A percentile compares a stretch with the other conserved stretches of the same genome.
These are phyloP conservation scores for Nipponia nippon DNA, from an alignment of 2,113 vertebrate genomes.

Conservation along the genomic window DNA sequence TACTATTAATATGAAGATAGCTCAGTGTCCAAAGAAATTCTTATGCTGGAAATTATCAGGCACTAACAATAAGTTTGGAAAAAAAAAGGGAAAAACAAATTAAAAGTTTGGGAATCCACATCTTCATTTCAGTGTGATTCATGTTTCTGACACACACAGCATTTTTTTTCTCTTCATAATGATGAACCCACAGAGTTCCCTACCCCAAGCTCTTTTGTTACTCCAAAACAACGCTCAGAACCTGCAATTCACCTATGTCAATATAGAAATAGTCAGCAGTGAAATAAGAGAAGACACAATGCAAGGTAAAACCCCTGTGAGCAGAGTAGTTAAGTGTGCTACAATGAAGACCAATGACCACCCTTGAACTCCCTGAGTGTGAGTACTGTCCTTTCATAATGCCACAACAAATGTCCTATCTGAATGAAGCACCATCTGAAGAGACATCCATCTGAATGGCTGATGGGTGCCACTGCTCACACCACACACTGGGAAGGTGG, in stretches of 20 bases:
- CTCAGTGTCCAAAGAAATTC: not conserved
- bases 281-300: not conserved
- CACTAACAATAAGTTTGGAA: not conserved
- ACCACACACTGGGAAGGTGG: not conserved
- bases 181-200: not conserved
- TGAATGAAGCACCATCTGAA: not conserved
- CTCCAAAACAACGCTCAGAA: not conserved
- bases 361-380: not conserved
- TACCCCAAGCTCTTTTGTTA: not conserved
- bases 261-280: not conserved
- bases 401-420: not conserved
- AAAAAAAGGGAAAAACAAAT: not conserved
- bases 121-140: not conserved
- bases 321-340: not conserved
- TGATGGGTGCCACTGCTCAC: not conserved
- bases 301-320: not conserved
- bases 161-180: not conserved
- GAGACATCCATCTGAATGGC: not conserved
- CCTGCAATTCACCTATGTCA: not conserved
- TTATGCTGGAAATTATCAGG: not conserved
- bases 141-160: not conserved
- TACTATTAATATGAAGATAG: not conserved
- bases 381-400: not conserved
- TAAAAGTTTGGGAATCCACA: not conserved
- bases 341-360: accelerated